Evolutionary conservation across 2,888 invertebrate genomes (phyloP).

Genomic region (Rhingia rostrata): DNA sequence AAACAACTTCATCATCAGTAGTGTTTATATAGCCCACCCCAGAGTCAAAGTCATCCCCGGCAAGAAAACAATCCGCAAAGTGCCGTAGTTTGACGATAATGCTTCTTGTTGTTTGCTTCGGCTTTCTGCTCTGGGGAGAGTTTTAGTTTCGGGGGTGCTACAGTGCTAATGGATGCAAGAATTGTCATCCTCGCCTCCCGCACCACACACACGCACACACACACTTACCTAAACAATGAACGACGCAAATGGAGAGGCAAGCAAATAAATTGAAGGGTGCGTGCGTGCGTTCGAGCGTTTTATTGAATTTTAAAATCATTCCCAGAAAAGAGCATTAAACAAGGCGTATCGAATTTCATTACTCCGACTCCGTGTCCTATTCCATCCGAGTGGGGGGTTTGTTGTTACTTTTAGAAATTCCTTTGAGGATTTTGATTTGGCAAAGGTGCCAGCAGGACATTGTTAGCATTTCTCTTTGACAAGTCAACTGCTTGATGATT

Average conservation of each 20-base stretch:
- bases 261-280: conserved; percentile 58
- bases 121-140: conserved; percentile 40
- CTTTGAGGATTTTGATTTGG: conserved; percentile 23
- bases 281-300: conserved; percentile 75
- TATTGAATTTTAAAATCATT: conserved; percentile 75
- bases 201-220: conserved; percentile 9
- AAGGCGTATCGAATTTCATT: conserved; percentile 84
- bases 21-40: conserved; percentile 68
- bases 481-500: conserved; percentile 66
- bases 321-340: conserved; percentile 82
- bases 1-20: conserved; percentile 68
- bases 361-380: conserved; percentile 72
- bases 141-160: conserved; percentile 65
- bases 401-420: conserved; percentile 33
- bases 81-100: conserved; percentile 78
- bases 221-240: conserved; percentile 59
- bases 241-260: conserved; percentile 36
- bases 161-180: conserved; percentile 72
- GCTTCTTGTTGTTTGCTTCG: conserved; percentile 71
- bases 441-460: conserved; percentile 56
- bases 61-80: conserved; percentile 82
- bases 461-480: conserved; percentile 60
- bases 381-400: conserved; percentile 15
- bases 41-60: conserved; percentile 62
- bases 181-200: conserved; percentile 41